phyloP scores from a whole-genome alignment of 2,797 vertebrate species.

The Pipistrellus kuhlii region DNA sequence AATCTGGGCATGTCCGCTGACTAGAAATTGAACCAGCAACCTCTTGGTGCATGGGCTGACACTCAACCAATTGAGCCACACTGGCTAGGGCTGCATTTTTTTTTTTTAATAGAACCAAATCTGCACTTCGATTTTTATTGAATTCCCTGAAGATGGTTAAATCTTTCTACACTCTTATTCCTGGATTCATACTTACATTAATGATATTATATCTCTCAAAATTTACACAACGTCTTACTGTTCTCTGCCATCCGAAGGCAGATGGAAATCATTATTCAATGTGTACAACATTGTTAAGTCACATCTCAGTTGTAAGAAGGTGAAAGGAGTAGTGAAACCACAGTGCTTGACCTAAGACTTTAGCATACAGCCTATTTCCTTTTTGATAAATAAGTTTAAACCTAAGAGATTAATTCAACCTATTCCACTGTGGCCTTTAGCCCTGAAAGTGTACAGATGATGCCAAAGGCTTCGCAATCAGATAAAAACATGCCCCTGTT shows the following conservation, averaged over 20 bases:
- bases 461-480: slow-evolving; percentile 70
- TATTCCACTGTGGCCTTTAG: slow-evolving; percentile 67
- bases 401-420: slow-evolving; percentile 77
- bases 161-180: slow-evolving; percentile 5
- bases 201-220: slow-evolving; percentile 62
- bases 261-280: slow-evolving; percentile 59
- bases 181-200: slow-evolving; percentile 38
- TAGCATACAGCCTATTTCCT: slow-evolving; percentile 64
- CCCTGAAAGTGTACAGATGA: slow-evolving; percentile 72
- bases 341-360: slow-evolving; percentile 75
- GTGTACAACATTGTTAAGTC: slow-evolving; percentile 66
- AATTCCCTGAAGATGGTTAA: not conserved
- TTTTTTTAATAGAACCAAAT: not conserved
- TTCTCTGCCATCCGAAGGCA: slow-evolving; percentile 44
- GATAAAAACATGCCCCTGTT: slow-evolving; percentile 74
- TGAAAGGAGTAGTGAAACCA: slow-evolving; percentile 20
- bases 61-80: too few relatives aligned
- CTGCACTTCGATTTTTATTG: not conserved
- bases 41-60: too few relatives aligned
- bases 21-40: too few relatives aligned
- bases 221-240: slow-evolving; percentile 65
- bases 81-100: too few relatives aligned
- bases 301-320: slow-evolving; percentile 49
- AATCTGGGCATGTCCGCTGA: too few relatives aligned
- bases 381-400: slow-evolving; percentile 79